Percentiles rank a stretch among this genome's conserved stretches.
Conservation (phyloP, 2,113 vertebrate species). For the Struthio camelus region DNA sequence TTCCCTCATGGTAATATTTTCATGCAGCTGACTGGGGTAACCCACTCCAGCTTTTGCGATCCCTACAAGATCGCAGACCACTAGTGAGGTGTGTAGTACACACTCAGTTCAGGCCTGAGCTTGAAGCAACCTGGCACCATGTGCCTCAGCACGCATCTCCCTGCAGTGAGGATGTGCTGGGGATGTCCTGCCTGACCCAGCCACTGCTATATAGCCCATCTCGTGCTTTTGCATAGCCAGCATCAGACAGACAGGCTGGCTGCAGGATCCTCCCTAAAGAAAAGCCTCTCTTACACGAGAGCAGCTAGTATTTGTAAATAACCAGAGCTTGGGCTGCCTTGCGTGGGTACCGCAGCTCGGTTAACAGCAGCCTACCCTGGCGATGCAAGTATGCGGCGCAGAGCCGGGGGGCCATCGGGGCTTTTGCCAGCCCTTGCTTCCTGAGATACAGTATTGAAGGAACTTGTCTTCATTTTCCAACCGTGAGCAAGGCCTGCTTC, state of each 20-base stretch:
- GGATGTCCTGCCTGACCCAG: background rate
- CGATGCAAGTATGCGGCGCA: background rate
- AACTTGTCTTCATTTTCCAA: background rate
- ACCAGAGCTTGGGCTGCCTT: background rate
- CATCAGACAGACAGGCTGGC: background rate
- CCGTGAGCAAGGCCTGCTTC: background rate
- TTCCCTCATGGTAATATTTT: fast-evolving
- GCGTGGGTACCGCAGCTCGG: background rate
- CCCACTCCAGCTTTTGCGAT: background rate
- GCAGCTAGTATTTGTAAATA: background rate
- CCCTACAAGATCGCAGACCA: fast-evolving
- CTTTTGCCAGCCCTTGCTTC: background rate
- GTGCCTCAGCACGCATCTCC: background rate
- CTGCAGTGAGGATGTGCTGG: background rate
- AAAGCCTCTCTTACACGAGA: background rate
- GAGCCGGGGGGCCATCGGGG: background rate
- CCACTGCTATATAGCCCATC: background rate
- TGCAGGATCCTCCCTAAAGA: background rate
- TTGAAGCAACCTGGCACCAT: background rate
- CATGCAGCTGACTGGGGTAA: background rate
- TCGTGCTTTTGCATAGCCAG: background rate
- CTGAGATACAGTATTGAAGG: background rate
- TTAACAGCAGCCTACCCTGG: background rate
- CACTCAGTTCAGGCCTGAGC: background rate
- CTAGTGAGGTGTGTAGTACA: background rate